These are phyloP conservation scores for Fulmarus glacialis DNA, from an alignment of 2,113 vertebrate species.

Conservation along the genomic window DNA sequence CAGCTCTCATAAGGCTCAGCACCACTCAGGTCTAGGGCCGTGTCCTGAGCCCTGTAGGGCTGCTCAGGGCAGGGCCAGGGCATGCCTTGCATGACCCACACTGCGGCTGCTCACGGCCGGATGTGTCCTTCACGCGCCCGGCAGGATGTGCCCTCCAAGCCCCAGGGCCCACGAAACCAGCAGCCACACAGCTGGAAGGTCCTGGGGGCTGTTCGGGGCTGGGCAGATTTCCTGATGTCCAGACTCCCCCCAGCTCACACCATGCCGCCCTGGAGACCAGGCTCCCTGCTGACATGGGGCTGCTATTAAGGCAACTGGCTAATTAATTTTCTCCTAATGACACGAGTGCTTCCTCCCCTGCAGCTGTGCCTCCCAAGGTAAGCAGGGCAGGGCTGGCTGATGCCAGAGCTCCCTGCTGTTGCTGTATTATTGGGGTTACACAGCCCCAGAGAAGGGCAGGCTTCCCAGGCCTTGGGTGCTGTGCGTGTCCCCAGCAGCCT, in stretches of 20 bases:
- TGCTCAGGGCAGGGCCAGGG: neutral
- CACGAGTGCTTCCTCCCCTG: neutral
- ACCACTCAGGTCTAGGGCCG: accelerated
- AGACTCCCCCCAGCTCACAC: neutral
- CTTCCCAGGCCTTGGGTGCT: neutral
- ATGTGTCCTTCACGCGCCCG: neutral
- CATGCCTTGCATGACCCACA: neutral
- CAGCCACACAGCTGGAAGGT: neutral
- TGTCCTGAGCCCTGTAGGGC: neutral
- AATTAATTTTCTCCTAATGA: conserved; percentile 46
- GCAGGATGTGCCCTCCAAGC: neutral
- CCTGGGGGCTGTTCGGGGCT: neutral
- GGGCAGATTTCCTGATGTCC: neutral
- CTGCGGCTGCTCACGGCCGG: neutral
- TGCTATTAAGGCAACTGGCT: conserved; percentile 16
- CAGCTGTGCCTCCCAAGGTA: conserved; percentile 38
- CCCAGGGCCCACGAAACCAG: neutral
- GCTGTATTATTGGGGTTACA: neutral
- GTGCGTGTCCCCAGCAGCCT: neutral
- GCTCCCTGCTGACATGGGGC: neutral
- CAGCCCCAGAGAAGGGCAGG: neutral
- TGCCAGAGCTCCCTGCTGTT: conserved; percentile 17
- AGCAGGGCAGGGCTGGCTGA: neutral
- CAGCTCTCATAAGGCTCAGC: neutral
- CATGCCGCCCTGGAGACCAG: neutral